phyloP scores from a whole-genome alignment of 2,888 invertebrate species.

The Callyntrura sp. region DNA sequence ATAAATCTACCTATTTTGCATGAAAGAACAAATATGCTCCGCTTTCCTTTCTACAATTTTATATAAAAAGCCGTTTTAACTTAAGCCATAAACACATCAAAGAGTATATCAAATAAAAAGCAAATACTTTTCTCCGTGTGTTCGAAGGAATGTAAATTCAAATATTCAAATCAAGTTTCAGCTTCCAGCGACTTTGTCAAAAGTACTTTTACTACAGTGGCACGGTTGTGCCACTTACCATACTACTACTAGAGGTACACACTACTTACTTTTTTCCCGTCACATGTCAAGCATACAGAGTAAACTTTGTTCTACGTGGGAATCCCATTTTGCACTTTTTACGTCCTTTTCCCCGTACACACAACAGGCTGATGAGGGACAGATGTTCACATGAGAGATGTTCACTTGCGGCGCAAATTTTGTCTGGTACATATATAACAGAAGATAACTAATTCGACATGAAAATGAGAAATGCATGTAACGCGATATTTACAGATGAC shows the following conservation, averaged over 20 bases:
- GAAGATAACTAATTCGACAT: not conserved
- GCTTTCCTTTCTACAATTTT: not conserved
- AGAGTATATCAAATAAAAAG: too few relatives aligned
- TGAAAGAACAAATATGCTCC: not conserved
- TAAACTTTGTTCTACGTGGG: slow-evolving; percentile 12
- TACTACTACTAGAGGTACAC: too few relatives aligned
- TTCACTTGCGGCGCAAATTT: too few relatives aligned
- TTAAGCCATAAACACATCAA: not conserved
- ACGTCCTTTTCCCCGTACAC: not conserved
- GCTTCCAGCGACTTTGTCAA: slow-evolving; percentile 11
- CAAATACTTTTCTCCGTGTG: too few relatives aligned
- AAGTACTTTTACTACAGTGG: not conserved
- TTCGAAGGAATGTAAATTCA: not conserved
- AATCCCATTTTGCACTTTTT: slow-evolving; percentile 10
- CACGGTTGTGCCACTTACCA: too few relatives aligned
- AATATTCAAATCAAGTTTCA: slow-evolving; percentile 16
- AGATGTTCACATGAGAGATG: not conserved
- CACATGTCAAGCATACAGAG: not conserved
- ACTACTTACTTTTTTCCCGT: not conserved
- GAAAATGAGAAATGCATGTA: not conserved
- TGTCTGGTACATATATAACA: not conserved
- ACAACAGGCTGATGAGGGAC: not conserved
- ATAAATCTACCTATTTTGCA: not conserved
- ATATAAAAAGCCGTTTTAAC: not conserved
- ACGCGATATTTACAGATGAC: not conserved